Base-by-base conservation (phyloP, 1,140 invertebrate species). In the Caerostris darwini region DNA sequence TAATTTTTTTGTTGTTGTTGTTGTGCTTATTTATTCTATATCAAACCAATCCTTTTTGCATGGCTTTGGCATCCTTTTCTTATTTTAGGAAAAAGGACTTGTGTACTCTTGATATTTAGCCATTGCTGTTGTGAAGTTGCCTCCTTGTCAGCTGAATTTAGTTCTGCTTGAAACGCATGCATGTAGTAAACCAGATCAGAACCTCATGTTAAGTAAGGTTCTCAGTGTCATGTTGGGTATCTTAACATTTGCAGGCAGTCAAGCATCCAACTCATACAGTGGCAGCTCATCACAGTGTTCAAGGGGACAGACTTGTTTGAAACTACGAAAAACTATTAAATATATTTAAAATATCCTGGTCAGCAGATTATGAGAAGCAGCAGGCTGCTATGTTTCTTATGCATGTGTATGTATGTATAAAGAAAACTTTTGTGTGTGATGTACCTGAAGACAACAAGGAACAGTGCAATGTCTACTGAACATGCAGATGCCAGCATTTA, bases 241-340 rank as follows among this genome's bases (percentile, higher is more conserved):
- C n/a, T 92, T 94, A 54, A 82, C 77, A 69, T 90, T 90, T 94
- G 56, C 69, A 94, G 94, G 94, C 64, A 54, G 94, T 67, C 53
- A 94, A 94, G 86, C 94, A 93, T 85, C 77, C 94, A 53, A 89
- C 94, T 10, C 94, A 94, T 61, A 94, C 87, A 56, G 90, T 89
- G 82, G 90, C 94, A 71, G 91, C 77, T 83, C 94, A 93, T 50
- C 90, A 94, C 94, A 93, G 77, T 57, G 94, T 94, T n/a, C 94
- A 94, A 93, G 94, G 94, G 5, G 94, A 94, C 86, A 89, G 94
- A 82, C 94, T 94, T 58, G 94, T 94, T 17, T 94, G 94, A 94
- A 82, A 17, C 64, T 34, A n/a, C 10, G 81, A 81, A 61, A 92
- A 92, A 56, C 54, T 71, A 71, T 71, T 56, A 90, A 90, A 64